Conservation (phyloP, 2,797 vertebrate species). For the Pelochelys cantorii region DNA sequence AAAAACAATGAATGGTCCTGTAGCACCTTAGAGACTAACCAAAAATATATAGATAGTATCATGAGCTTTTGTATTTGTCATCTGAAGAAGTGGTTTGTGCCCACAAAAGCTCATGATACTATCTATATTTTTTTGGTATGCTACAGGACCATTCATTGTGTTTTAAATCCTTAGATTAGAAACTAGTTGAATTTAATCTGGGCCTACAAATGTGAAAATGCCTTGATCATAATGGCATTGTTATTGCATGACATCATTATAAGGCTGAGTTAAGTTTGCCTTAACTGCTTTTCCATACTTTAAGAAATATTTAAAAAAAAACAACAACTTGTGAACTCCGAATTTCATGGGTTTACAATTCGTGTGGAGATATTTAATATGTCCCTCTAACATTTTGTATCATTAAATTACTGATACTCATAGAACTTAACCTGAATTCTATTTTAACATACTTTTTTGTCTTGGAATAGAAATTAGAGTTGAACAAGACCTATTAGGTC, state of each 20-base stretch:
- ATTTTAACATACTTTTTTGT: slow-evolving; percentile 44
- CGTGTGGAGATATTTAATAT: not conserved
- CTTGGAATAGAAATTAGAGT: slow-evolving; percentile 32
- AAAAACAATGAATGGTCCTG: no score
- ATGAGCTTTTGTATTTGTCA: no score
- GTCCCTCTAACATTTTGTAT: not conserved
- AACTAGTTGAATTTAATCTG: not conserved
- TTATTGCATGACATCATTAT: not conserved
- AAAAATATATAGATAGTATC: no score
- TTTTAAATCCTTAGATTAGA: no score
- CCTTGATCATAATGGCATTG: not conserved
- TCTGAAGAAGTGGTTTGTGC: no score
- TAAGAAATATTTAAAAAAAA: not conserved
- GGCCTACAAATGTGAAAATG: not conserved
- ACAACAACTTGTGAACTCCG: not conserved
- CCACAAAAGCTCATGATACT: no score
- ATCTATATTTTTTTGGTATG: no score
- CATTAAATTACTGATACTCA: slow-evolving; percentile 1
- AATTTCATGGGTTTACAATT: not conserved
- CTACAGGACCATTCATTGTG: no score
- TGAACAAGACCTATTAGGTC: not conserved
- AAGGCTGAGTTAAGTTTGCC: not conserved
- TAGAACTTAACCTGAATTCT: slow-evolving; percentile 51
- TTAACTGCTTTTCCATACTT: not conserved
- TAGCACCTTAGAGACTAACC: no score